Evolutionary conservation across 2,888 invertebrate genomes (phyloP), one percentile per base, ranked within the genome.

Genomic region (Galeruca laticollis): DNA sequence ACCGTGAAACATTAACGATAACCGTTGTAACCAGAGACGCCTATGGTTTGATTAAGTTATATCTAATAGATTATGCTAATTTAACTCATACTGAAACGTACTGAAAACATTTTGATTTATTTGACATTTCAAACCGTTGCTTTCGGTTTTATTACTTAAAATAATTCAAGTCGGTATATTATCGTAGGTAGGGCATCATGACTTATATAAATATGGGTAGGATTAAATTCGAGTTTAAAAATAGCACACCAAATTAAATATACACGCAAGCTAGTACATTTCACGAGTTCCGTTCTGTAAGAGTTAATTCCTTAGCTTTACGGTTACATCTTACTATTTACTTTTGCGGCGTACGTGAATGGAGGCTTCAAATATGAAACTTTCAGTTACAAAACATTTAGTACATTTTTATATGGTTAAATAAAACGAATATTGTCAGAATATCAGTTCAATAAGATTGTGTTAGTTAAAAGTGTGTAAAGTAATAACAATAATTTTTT

Each of bases 191-290:
- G 69, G 74, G 71, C 73, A 75, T 71, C 75, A 75, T 76, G 78
- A 76, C 76, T 71, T 78, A 76, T 79, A 78, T 78, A 80, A 79
- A 80, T 79, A 79, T 76, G 79, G 73, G 76, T 76, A 77, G 73
- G 77, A 75, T 77, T 75, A 77, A 77, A 78, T 76, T 52, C 47
- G 62, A 31, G 31, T 70, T 63, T 67, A 59, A 70, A 70, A 70
- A 76, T 75, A 72, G 73, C 74, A 75, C 62, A 56, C 76, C 73
- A 80, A 79, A 78, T 79, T 79, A 81, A 79, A 77, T 79, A 79
- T 79, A 79, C 80, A 79, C 78, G 79, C 78, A 78, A 78, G 75
- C 71, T 74, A 54, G 15, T 69, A 21, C 52, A n/a, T 18, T 18
- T 35, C 20, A 15, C 56, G 6, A 57, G 35, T 35, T 35, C 56